Evolutionary conservation across 2,888 invertebrate species (phyloP).

Genomic region (Pteria penguin): DNA sequence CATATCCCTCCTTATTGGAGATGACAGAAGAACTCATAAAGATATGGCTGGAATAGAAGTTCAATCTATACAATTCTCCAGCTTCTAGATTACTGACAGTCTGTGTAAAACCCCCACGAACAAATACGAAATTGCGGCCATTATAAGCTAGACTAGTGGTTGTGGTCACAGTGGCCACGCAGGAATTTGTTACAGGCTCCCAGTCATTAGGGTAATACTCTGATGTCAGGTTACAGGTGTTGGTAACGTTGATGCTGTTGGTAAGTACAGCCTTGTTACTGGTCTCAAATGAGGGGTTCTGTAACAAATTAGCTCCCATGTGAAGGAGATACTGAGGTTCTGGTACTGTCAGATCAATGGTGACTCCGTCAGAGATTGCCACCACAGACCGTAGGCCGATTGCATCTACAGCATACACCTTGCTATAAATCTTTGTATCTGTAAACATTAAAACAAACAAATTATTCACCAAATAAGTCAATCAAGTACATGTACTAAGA

Average conservation of each 20-base stretch:
- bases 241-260: slow-evolving; percentile 21
- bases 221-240: slow-evolving; percentile 28
- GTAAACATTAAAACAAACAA: slow-evolving; percentile 1
- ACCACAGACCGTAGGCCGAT: slow-evolving; percentile 50
- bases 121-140: slow-evolving; percentile 26
- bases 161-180: slow-evolving; percentile 29
- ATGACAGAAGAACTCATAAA: slow-evolving; percentile 11
- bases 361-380: slow-evolving; percentile 54
- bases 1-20: slow-evolving; percentile 36
- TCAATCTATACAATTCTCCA: slow-evolving; percentile 26
- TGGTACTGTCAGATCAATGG: slow-evolving; percentile 53
- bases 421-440: slow-evolving; percentile 49
- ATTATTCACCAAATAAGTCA: too few relatives aligned
- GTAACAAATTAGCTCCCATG: slow-evolving; percentile 34
- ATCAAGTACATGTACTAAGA: too few relatives aligned
- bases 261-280: not conserved
- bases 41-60: slow-evolving; percentile 27
- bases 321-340: slow-evolving; percentile 26
- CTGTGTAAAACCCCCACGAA: slow-evolving; percentile 40
- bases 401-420: slow-evolving; percentile 54
- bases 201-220: slow-evolving; percentile 21
- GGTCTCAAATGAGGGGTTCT: slow-evolving; percentile 40
- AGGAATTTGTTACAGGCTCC: slow-evolving; percentile 1
- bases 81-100: not conserved
- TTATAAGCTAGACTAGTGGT: slow-evolving; percentile 30